Conservation (phyloP, 2,797 vertebrate genomes). For the Echeneis naucrates region DNA sequence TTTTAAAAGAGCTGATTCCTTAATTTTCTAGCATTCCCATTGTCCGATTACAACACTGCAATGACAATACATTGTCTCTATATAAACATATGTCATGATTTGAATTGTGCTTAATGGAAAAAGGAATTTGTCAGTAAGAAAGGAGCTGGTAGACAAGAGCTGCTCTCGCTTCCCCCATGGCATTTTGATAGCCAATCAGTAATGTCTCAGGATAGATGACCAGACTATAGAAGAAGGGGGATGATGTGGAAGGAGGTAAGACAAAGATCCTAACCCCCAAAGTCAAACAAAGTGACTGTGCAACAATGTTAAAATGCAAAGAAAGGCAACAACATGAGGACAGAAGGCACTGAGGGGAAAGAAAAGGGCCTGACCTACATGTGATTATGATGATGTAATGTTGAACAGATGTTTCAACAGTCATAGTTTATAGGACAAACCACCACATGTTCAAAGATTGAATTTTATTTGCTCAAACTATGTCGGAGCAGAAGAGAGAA, state of each 20-base stretch:
- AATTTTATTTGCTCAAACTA: constrained; percentile 40
- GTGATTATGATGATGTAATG: constrained; percentile 54
- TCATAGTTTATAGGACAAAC: constrained; percentile 16
- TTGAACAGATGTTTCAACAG: constrained; percentile 47
- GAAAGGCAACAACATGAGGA: constrained; percentile 17
- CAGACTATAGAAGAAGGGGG: constrained; percentile 35
- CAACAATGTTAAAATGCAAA: constrained; percentile 24
- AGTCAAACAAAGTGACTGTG: constrained; percentile 23
- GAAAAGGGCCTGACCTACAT: constrained; percentile 43
- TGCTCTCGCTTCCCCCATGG: constrained; percentile 36
- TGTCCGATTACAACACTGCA: no score
- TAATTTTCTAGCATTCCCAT: background rate
- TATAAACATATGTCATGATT: background rate
- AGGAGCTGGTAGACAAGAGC: constrained; percentile 36
- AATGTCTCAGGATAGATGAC: constrained; percentile 59
- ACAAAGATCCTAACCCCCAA: constrained; percentile 34
- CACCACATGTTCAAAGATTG: constrained; percentile 30
- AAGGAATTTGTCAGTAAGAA: constrained; percentile 19
- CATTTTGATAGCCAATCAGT: constrained; percentile 43
- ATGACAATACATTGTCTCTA: no score
- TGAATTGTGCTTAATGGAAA: background rate
- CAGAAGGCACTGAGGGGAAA: constrained; percentile 29
- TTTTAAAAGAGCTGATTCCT: background rate
- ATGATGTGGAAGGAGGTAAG: constrained; percentile 38
- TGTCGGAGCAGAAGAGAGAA: background rate